Conservation (phyloP, 37 sponge, comb jelly and placozoan genomes). For the Bolinopsis microptera region DNA sequence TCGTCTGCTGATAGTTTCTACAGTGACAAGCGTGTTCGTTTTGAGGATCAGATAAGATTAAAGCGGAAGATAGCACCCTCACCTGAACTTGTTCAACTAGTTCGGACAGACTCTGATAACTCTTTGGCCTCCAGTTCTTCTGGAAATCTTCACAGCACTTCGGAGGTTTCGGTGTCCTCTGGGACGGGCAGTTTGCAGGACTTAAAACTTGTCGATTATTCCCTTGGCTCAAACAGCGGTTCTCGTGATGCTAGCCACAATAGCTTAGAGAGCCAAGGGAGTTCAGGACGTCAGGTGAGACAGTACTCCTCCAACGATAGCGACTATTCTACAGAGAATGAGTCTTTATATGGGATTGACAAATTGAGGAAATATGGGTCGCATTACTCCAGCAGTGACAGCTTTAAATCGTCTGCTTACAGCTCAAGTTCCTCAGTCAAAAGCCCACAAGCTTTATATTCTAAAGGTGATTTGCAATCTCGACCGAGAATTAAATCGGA, state of each 20-base stretch:
- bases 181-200: constrained; percentile 36
- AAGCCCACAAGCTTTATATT: not conserved
- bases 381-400: not conserved
- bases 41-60: not conserved
- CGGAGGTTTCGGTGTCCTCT: constrained; percentile 32
- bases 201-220: not conserved
- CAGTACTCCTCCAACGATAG: constrained; percentile 10
- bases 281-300: not conserved
- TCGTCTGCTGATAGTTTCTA: not conserved
- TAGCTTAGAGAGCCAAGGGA: not conserved
- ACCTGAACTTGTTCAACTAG: not conserved
- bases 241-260: not conserved
- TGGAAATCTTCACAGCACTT: constrained; percentile 26
- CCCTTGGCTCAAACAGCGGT: not conserved
- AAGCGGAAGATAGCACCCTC: constrained; percentile 25
- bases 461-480: not conserved
- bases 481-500: not conserved
- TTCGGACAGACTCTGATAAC: constrained; percentile 4
- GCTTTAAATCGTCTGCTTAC: constrained; percentile 36
- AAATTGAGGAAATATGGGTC: not conserved
- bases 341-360: not conserved
- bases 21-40: constrained; percentile 14
- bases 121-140: not conserved
- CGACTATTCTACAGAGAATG: constrained; percentile 47
- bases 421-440: constrained; percentile 22